A percentile compares a stretch with the other conserved stretches of the same genome.
phyloP scores from a whole-genome alignment of 2,888 invertebrate genomes.

The Quadroppia sp. region DNA sequence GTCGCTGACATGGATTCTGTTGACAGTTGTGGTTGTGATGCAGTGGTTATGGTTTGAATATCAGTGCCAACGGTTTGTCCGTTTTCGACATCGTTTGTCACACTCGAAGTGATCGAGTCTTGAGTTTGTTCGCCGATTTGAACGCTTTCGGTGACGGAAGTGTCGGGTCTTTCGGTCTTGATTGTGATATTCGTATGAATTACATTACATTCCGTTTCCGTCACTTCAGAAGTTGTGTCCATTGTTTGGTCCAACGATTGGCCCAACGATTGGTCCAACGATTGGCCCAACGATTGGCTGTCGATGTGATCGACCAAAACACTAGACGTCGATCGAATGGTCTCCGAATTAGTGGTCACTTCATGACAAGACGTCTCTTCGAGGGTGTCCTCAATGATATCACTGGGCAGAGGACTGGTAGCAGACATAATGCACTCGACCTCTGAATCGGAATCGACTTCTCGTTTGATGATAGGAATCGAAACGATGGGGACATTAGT shows the following conservation, averaged over 20 bases:
- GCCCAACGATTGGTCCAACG: neutral
- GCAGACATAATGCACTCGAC: constrained; percentile 31
- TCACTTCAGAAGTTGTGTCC: neutral
- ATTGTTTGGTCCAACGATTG: neutral
- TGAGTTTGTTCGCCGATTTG: neutral
- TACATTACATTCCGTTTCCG: neutral
- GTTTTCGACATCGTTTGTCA: neutral
- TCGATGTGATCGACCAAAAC: too few species aligned
- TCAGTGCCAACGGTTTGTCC: neutral
- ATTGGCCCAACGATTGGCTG: neutral
- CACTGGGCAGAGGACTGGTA: constrained; percentile 22
- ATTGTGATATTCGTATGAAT: neutral
- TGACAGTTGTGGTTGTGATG: too few species aligned
- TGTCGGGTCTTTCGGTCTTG: constrained; percentile 16
- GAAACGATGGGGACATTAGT: neutral
- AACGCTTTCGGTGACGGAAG: neutral
- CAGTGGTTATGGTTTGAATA: neutral
- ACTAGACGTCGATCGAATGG: neutral
- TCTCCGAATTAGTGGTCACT: neutral
- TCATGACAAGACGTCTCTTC: neutral
- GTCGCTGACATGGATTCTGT: neutral
- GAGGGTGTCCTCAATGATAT: neutral
- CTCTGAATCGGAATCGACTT: constrained; percentile 26
- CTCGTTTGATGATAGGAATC: constrained; percentile 14
- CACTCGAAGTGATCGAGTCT: neutral